Conservation (phyloP, 2,888 invertebrate species). For the Oeneis ivallda region DNA sequence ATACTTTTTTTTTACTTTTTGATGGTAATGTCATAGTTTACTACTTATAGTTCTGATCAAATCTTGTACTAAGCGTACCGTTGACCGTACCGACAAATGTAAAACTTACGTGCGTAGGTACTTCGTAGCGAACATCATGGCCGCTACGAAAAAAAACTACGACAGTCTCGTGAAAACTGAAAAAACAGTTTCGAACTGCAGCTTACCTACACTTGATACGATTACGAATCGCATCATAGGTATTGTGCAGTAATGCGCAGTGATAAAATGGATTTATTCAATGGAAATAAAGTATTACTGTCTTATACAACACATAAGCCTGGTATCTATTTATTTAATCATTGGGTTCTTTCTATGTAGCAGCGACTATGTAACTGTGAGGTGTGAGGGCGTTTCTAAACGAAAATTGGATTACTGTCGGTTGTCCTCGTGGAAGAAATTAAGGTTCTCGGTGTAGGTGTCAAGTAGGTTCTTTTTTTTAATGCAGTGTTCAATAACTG, state of each 20-base stretch:
- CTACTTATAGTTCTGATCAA: too few relatives aligned
- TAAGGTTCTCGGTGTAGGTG: not conserved
- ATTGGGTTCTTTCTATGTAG: too few relatives aligned
- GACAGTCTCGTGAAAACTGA: too few relatives aligned
- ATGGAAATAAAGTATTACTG: not conserved
- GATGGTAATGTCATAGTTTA: too few relatives aligned
- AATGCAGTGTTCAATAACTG: too few relatives aligned
- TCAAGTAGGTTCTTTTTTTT: not conserved
- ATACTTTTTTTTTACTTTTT: too few relatives aligned
- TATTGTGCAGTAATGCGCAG: not conserved
- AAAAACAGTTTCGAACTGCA: too few relatives aligned
- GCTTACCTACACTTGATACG: not conserved
- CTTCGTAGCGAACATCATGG: too few relatives aligned
- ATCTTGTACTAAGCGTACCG: too few relatives aligned
- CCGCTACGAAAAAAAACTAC: too few relatives aligned
- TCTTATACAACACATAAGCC: not conserved
- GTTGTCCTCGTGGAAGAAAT: not conserved
- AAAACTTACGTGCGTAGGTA: not conserved
- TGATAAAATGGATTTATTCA: not conserved
- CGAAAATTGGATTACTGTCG: constrained; percentile 8
- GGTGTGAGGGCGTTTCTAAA: not conserved
- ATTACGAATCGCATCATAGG: not conserved
- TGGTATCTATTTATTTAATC: not conserved
- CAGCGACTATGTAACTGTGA: not conserved
- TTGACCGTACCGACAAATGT: too few relatives aligned